A percentile compares a stretch with the other conserved stretches of the same genome.
Evolutionary conservation across 2,888 invertebrate species (phyloP).

Genomic region (Philereme transversata): DNA sequence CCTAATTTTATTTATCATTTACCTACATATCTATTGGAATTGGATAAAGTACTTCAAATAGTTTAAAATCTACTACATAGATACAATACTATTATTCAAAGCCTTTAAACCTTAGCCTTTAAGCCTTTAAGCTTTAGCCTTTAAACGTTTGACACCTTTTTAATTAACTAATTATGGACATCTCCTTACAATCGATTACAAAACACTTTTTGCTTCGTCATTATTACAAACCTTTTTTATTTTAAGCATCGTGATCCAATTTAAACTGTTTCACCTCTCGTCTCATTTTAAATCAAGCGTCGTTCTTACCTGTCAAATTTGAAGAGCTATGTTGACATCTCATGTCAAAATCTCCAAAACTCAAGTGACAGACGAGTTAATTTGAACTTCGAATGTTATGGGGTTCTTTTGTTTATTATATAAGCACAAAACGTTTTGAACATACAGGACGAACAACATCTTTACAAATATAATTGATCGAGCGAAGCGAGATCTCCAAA

Average conservation of each 20-base stretch:
- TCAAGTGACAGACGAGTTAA: constrained; percentile 76
- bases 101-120: too few relatives aligned
- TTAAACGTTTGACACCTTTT: neutral
- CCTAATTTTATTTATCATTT: too few relatives aligned
- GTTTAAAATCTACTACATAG: too few relatives aligned
- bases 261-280: constrained; percentile 52
- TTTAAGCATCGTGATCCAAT: constrained; percentile 58
- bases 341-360: constrained; percentile 66
- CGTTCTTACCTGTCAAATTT: constrained; percentile 59
- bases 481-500: too few relatives aligned
- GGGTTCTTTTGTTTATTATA: constrained; percentile 30
- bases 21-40: too few relatives aligned
- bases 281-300: constrained; percentile 37
- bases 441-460: too few relatives aligned
- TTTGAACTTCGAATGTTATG: constrained; percentile 59
- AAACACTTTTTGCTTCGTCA: constrained; percentile 20
- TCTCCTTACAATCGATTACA: constrained; percentile 8
- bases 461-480: too few relatives aligned
- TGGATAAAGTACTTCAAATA: too few relatives aligned
- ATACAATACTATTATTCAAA: too few relatives aligned
- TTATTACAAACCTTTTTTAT: constrained; percentile 32
- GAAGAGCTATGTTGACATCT: constrained; percentile 62
- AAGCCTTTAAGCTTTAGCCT: too few relatives aligned
- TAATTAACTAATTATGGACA: neutral
- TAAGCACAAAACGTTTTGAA: neutral